Conservation (phyloP, 2,888 invertebrate genomes). For the Morpho deidamia region DNA sequence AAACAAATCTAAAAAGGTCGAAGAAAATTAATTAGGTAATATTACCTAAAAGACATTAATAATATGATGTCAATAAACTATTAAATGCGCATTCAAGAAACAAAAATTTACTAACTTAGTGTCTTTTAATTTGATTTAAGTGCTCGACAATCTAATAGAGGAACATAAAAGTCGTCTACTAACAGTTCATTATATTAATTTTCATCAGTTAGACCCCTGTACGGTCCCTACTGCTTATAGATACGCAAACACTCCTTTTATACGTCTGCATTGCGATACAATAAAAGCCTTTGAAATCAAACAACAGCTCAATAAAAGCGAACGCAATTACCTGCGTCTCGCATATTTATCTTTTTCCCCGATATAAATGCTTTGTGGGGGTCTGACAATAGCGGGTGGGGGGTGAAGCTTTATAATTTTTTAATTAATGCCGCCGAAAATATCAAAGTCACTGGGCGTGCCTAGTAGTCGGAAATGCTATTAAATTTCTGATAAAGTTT, state of each 20-base stretch:
- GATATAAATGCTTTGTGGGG: slow-evolving; percentile 65
- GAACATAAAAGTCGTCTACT: neutral
- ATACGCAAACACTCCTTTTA: slow-evolving; percentile 19
- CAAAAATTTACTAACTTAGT: too few species aligned
- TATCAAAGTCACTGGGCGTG: slow-evolving; percentile 73
- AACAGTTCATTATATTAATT: slow-evolving; percentile 3
- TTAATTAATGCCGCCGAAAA: slow-evolving; percentile 76
- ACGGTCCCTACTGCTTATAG: slow-evolving; percentile 2
- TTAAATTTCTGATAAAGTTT: slow-evolving; percentile 57
- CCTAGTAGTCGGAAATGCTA: slow-evolving; percentile 61
- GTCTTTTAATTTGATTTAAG: too few species aligned
- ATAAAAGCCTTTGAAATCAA: slow-evolving; percentile 69
- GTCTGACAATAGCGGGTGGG: slow-evolving; percentile 52
- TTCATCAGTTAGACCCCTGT: slow-evolving; percentile 1
- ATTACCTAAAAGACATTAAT: too few species aligned
- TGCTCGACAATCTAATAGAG: too few species aligned
- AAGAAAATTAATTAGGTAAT: too few species aligned
- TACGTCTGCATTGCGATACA: slow-evolving; percentile 39
- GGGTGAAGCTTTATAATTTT: slow-evolving; percentile 75
- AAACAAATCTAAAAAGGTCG: too few species aligned
- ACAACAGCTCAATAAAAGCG: slow-evolving; percentile 70
- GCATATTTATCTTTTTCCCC: slow-evolving; percentile 73
- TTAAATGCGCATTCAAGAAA: too few species aligned
- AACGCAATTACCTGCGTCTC: slow-evolving; percentile 67
- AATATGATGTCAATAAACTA: too few species aligned